phyloP scores from a whole-genome alignment of 2,888 invertebrate species.

The Meandrusa payeni region DNA sequence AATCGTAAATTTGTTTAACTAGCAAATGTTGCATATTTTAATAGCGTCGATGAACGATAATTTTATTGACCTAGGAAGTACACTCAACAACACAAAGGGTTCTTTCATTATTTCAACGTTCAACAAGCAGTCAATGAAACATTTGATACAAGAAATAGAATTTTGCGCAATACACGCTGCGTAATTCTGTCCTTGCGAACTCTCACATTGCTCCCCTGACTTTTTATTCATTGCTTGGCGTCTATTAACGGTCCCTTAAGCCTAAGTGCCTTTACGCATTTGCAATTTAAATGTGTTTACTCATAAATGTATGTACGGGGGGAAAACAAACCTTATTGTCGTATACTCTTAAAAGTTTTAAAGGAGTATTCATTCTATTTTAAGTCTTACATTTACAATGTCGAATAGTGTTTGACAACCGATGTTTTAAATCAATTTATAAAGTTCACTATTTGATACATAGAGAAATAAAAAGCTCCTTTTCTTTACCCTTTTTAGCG shows the following conservation, averaged over 20 bases:
- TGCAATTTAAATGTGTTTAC: constrained; percentile 45
- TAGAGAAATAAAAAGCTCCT: too few relatives aligned
- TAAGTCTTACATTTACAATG: not conserved
- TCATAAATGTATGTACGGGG: constrained; percentile 31
- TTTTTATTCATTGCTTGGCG: constrained; percentile 45
- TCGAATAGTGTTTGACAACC: constrained; percentile 5
- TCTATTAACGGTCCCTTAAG: constrained; percentile 41
- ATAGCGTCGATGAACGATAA: too few relatives aligned
- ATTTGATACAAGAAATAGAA: constrained; percentile 5
- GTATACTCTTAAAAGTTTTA: not conserved
- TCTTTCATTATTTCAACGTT: too few relatives aligned
- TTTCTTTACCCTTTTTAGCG: too few relatives aligned
- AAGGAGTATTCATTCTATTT: constrained; percentile 7
- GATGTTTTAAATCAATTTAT: constrained; percentile 25
- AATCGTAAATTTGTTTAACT: too few relatives aligned
- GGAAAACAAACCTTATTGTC: constrained; percentile 17
- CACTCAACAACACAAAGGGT: not conserved
- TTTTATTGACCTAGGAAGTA: too few relatives aligned
- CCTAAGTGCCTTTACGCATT: constrained; percentile 45
- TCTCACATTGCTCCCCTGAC: constrained; percentile 23
- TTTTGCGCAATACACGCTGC: not conserved
- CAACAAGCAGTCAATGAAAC: constrained; percentile 1
- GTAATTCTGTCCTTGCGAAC: constrained; percentile 1
- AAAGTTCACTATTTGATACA: constrained; percentile 15
- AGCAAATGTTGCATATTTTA: too few relatives aligned